Percentiles rank a stretch among this genome's conserved stretches.
Conservation (phyloP, 35 echinoderm and acorn worm genomes). For the Strongylocentrotus purpuratus region DNA sequence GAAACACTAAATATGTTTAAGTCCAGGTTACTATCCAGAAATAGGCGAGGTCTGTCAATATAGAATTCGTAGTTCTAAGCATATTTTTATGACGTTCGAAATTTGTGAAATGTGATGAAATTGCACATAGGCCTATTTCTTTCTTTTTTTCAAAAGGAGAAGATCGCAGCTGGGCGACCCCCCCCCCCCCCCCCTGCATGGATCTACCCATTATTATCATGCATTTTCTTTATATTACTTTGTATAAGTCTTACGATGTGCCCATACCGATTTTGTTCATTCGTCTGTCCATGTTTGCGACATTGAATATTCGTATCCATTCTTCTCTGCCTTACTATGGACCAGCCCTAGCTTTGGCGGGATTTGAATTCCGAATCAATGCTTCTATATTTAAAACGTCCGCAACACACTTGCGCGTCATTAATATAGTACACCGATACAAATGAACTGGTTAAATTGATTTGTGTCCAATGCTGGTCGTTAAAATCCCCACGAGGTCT, state of each 20-base stretch:
- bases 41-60: neutral
- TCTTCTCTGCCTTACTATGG: neutral
- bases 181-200: neutral
- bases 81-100: no score
- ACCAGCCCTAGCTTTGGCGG: neutral
- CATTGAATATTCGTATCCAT: neutral
- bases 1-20: neutral
- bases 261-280: neutral
- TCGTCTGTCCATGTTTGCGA: neutral
- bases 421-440: neutral
- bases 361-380: neutral
- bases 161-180: neutral
- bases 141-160: no score
- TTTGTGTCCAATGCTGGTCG: constrained; percentile 10
- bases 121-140: no score
- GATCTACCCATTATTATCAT: neutral
- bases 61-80: no score
- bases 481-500: constrained; percentile 17
- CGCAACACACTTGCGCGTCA: constrained; percentile 7
- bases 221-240: neutral
- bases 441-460: neutral
- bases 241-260: neutral
- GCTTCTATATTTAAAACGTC: constrained; percentile 2
- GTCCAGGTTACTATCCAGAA: neutral
- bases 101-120: no score